Conservation (phyloP, 2,113 vertebrate genomes). For the Lophotis ruficrista region DNA sequence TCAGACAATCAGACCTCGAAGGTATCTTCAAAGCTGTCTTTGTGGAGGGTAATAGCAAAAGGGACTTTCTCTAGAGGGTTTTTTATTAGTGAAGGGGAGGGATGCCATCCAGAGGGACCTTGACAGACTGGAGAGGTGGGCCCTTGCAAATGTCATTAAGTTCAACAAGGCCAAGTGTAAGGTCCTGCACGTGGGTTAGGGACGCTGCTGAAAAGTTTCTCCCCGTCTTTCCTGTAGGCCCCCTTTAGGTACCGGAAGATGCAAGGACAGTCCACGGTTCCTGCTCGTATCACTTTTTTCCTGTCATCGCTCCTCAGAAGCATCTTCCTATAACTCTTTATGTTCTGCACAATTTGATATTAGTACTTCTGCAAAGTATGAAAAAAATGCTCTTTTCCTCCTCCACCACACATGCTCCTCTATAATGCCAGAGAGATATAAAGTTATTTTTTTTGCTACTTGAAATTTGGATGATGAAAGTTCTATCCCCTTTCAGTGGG, state of each 20-base stretch:
- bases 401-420: not conserved
- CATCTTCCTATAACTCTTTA: not conserved
- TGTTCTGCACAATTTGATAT: conserved; percentile 44
- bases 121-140: too few species aligned
- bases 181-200: too few species aligned
- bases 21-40: not conserved
- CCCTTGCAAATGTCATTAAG: too few species aligned
- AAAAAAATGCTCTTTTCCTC: conserved; percentile 31
- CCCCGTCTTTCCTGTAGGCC: too few species aligned
- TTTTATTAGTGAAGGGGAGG: not conserved
- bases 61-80: not conserved
- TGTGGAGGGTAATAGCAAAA: not conserved
- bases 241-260: too few species aligned
- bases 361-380: conserved; percentile 32
- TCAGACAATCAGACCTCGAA: not conserved
- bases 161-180: too few species aligned
- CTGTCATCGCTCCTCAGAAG: not conserved
- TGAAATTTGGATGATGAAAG: conserved; percentile 55
- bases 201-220: too few species aligned
- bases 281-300: not conserved
- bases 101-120: too few species aligned
- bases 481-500: conserved; percentile 20
- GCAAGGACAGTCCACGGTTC: not conserved
- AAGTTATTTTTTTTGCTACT: not conserved
- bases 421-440: not conserved